Conservation (phyloP, 2,797 vertebrate species). For the Sebastes miniatus region DNA sequence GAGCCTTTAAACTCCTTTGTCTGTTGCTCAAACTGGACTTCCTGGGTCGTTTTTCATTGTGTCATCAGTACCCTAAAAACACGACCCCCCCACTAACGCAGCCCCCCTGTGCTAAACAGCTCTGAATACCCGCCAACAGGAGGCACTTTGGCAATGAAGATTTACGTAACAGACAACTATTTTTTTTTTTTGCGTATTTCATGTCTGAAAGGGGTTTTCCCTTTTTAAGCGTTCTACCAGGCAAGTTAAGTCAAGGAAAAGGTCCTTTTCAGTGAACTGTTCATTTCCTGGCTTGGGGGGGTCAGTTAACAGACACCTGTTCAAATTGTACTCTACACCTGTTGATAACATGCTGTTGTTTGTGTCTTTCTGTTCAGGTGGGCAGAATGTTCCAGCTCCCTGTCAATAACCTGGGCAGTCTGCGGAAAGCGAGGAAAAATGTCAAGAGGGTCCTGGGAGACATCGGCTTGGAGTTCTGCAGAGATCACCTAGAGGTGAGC, state of each 20-base stretch:
- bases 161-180: not conserved
- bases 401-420: slow-evolving; percentile 99
- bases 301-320: not conserved
- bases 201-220: not conserved
- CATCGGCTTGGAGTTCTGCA: slow-evolving; percentile 99
- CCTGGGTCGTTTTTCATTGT: not conserved
- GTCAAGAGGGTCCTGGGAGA: slow-evolving; percentile 98
- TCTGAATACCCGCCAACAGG: not conserved
- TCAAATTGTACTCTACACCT: not conserved
- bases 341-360: not conserved
- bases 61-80: not conserved
- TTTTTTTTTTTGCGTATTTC: not conserved
- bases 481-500: slow-evolving; percentile 95
- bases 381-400: slow-evolving; percentile 99
- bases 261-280: not conserved
- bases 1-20: too few species aligned
- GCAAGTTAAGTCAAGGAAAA: not conserved
- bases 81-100: not conserved
- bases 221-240: not conserved
- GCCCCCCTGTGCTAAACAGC: not conserved
- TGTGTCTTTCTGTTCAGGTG: slow-evolving; percentile 72
- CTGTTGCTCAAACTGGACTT: not conserved
- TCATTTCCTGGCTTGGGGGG: not conserved
- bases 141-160: not conserved
- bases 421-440: slow-evolving; percentile 99